A percentile compares a stretch with the other conserved stretches of the same genome.
Evolutionary conservation across 2,888 invertebrate species (phyloP).

Genomic region (Allygus modestus): DNA sequence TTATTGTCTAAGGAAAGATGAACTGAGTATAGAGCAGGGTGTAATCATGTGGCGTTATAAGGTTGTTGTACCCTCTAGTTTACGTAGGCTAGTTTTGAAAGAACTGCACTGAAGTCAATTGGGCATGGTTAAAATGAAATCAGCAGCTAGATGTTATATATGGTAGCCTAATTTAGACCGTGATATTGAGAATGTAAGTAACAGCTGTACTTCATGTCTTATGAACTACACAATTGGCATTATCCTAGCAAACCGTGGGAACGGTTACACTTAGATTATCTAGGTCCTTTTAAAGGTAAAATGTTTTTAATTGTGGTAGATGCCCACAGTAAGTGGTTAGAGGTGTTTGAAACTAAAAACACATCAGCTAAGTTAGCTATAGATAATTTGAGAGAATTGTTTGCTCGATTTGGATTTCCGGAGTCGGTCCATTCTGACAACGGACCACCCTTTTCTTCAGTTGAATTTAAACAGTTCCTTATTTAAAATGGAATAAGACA

Average conservation of each 20-base stretch:
- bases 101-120: conserved; percentile 69
- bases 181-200: conserved; percentile 69
- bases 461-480: conserved; percentile 60
- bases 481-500: conserved; percentile 36
- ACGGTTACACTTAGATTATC: no score
- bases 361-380: conserved; percentile 44
- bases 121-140: conserved; percentile 70
- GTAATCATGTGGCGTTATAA: conserved; percentile 68
- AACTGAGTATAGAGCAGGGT: conserved; percentile 59
- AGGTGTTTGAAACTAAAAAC: conserved; percentile 66
- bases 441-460: conserved; percentile 49
- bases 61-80: conserved; percentile 68
- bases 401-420: conserved; percentile 63
- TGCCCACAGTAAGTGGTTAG: conserved; percentile 68
- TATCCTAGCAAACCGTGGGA: conserved; percentile 37
- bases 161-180: conserved; percentile 68
- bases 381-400: conserved; percentile 41
- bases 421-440: conserved; percentile 55
- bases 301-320: conserved; percentile 66
- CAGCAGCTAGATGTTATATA: conserved; percentile 67
- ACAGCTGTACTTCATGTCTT: conserved; percentile 66
- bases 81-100: conserved; percentile 64
- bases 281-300: no score
- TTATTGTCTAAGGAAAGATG: conserved; percentile 54
- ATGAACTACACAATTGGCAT: conserved; percentile 53